A percentile compares a stretch with the other conserved stretches of the same genome.
Conservation (phyloP, 1,140 invertebrate species). For the Cydia pomonella region DNA sequence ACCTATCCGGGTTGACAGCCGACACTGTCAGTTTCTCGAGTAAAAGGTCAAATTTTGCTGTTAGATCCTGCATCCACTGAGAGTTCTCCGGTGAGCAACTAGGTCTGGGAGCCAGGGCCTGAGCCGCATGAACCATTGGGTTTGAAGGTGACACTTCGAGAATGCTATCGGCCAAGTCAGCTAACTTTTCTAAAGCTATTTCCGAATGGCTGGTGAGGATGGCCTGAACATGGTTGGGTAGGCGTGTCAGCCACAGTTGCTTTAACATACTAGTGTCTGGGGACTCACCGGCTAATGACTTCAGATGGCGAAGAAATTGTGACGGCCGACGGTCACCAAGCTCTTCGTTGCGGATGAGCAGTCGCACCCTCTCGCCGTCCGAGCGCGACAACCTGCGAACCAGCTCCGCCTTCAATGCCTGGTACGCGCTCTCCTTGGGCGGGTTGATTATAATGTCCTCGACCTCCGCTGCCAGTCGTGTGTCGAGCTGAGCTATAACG, state of each 20-base stretch:
- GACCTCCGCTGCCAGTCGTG: background rate
- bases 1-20: too few species aligned
- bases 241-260: conserved; percentile 19
- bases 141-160: too few species aligned
- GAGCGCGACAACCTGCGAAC: conserved; percentile 35
- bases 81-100: too few species aligned
- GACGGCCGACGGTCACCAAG: conserved; percentile 48
- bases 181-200: conserved; percentile 32
- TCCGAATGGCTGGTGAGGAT: conserved; percentile 26
- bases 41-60: too few species aligned
- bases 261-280: background rate
- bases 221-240: conserved; percentile 25
- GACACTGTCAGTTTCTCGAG: too few species aligned
- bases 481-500: background rate
- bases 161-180: background rate
- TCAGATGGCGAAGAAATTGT: conserved; percentile 46
- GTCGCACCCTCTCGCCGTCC: conserved; percentile 34
- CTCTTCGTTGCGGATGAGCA: conserved; percentile 38
- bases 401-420: background rate
- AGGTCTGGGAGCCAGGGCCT: too few species aligned
- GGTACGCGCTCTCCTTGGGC: background rate
- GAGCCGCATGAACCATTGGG: too few species aligned
- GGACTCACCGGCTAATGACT: conserved; percentile 26
- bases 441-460: conserved; percentile 16
- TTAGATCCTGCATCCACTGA: too few species aligned